A percentile compares a stretch with the other conserved stretches of the same genome.
These are phyloP conservation scores for Nesoenas mayeri DNA, from an alignment of 2,113 vertebrate species.

Conservation along the genomic window DNA sequence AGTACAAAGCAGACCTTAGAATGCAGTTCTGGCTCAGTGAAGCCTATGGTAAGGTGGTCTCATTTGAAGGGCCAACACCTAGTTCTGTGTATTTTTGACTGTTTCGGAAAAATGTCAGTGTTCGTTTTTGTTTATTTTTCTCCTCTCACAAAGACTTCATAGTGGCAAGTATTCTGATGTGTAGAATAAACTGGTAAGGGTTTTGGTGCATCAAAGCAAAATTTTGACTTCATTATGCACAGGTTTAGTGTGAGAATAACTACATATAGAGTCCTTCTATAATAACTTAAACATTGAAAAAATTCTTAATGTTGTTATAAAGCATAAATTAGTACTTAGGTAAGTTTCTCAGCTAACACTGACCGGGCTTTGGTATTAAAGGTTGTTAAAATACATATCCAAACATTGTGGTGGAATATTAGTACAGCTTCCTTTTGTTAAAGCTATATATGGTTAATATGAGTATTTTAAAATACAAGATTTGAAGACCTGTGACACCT, in stretches of 20 bases:
- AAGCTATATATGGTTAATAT: background rate
- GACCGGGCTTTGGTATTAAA: background rate
- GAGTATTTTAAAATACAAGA: background rate
- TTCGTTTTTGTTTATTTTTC: background rate
- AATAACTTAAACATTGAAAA: background rate
- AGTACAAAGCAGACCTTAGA: background rate
- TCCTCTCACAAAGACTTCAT: background rate
- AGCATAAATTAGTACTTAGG: background rate
- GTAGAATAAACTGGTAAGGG: background rate
- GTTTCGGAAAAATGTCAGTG: accelerated
- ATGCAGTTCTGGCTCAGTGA: background rate
- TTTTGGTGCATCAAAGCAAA: background rate
- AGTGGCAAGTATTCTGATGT: background rate
- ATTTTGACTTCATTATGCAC: background rate
- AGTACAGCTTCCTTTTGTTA: background rate
- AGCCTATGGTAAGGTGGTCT: background rate
- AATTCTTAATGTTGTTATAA: background rate
- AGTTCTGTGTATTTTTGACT: background rate
- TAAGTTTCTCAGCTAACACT: accelerated
- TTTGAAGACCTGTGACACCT: background rate
- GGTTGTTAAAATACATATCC: background rate
- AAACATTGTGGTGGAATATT: background rate
- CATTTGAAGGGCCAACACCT: background rate
- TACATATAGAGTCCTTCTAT: background rate
- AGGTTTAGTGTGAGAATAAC: background rate